These are phyloP conservation scores for Fratercula arctica DNA, from an alignment of 2,797 vertebrate genomes.

Conservation along the genomic window DNA sequence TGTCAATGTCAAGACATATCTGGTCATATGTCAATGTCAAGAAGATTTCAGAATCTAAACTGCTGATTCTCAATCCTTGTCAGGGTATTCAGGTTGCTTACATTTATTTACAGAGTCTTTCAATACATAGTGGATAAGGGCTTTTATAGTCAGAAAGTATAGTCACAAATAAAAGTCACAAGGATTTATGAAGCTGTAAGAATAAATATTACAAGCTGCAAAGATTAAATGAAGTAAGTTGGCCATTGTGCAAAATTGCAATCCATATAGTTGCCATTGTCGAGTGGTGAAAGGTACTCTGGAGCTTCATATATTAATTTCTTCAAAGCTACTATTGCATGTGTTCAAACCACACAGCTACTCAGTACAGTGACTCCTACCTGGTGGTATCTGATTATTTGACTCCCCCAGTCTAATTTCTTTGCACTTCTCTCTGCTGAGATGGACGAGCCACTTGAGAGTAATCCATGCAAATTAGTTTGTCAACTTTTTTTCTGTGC, in stretches of 20 bases:
- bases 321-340: not conserved
- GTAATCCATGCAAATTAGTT: not conserved
- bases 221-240: not conserved
- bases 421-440: not conserved
- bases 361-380: not conserved
- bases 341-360: not conserved
- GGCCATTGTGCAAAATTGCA: not conserved
- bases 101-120: not conserved
- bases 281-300: not conserved
- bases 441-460: not conserved
- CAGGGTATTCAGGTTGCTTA: not conserved
- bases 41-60: not conserved
- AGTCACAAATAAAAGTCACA: not conserved
- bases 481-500: not conserved
- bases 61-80: not conserved
- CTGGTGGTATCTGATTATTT: not conserved
- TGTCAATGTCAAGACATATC: not conserved
- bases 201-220: not conserved
- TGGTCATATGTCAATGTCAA: not conserved
- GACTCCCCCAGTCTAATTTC: not conserved
- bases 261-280: not conserved
- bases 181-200: not conserved
- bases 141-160: not conserved
- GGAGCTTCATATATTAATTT: not conserved
- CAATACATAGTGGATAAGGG: not conserved